These are phyloP conservation scores for Reticulitermes lucifugus DNA, from an alignment of 2,888 invertebrate species.

Conservation along the genomic window DNA sequence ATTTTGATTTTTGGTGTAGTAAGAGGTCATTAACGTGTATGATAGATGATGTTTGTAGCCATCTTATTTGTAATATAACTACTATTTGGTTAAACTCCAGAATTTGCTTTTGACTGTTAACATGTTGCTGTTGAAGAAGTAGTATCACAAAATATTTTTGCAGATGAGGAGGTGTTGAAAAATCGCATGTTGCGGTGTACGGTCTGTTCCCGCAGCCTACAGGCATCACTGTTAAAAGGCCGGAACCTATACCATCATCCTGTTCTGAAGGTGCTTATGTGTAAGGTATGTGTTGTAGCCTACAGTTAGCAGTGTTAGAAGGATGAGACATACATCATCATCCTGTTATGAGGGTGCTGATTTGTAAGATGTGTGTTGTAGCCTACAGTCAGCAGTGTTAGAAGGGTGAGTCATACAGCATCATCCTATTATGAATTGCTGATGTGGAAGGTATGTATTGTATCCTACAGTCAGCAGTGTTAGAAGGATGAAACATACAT, in stretches of 20 bases:
- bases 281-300: neutral
- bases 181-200: neutral
- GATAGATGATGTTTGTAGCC: neutral
- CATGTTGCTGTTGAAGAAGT: neutral
- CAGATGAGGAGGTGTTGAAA: neutral
- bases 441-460: neutral
- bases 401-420: neutral
- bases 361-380: neutral
- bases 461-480: too few species aligned
- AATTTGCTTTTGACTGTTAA: too few species aligned
- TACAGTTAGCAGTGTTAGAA: neutral
- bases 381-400: neutral
- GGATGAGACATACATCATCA: neutral
- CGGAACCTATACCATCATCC: conserved; percentile 20
- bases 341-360: neutral
- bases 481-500: too few species aligned
- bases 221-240: neutral
- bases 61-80: neutral
- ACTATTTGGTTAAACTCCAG: too few species aligned
- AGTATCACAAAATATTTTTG: neutral
- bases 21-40: neutral
- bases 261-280: conserved; percentile 25
- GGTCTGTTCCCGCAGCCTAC: neutral
- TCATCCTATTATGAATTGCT: neutral
- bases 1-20: neutral